A percentile compares a stretch with the other conserved stretches of the same genome.
phyloP scores from a whole-genome alignment of 2,797 vertebrate genomes.

The Spondyliosoma cantharus region DNA sequence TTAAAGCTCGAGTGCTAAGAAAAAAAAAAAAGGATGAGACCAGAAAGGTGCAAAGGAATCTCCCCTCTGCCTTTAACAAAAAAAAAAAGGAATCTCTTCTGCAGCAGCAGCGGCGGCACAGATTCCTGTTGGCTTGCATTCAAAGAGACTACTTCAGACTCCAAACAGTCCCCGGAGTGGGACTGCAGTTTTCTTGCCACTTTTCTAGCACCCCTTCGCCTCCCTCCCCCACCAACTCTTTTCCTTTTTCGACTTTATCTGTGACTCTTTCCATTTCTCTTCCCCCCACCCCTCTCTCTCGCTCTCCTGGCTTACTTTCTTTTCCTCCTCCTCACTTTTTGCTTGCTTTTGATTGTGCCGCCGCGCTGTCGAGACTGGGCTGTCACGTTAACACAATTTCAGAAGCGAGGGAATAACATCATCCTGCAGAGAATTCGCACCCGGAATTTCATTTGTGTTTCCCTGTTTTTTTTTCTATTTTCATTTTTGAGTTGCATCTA shows the following conservation, averaged over 20 bases:
- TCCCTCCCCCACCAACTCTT: neutral
- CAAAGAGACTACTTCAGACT: slow-evolving; percentile 67
- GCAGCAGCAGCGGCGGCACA: slow-evolving; percentile 4
- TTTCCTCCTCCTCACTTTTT: slow-evolving; percentile 8
- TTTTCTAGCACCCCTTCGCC: slow-evolving; percentile 24
- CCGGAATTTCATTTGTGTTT: slow-evolving; percentile 31
- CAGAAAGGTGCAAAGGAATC: slow-evolving; percentile 59
- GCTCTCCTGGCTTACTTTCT: slow-evolving; percentile 8
- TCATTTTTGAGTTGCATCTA: slow-evolving; percentile 19
- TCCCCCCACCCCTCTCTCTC: neutral
- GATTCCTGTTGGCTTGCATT: slow-evolving; percentile 66
- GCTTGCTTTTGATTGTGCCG: slow-evolving; percentile 40
- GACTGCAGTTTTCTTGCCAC: slow-evolving; percentile 60
- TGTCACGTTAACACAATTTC: slow-evolving; percentile 56
- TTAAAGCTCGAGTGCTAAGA: slow-evolving; percentile 36
- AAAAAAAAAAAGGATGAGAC: slow-evolving; percentile 27
- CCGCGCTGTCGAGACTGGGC: slow-evolving; percentile 33
- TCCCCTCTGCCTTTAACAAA: slow-evolving; percentile 37
- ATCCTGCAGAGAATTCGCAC: slow-evolving; percentile 31
- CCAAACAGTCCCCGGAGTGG: slow-evolving; percentile 70
- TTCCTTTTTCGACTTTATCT: slow-evolving; percentile 38
- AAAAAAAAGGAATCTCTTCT: slow-evolving; percentile 56
- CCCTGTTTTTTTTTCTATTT: slow-evolving; percentile 5
- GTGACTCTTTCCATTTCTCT: slow-evolving; percentile 11
- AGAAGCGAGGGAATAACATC: slow-evolving; percentile 37